phyloP scores from a whole-genome alignment of 2,113 vertebrate species.

The Gopherus evgoodei region DNA sequence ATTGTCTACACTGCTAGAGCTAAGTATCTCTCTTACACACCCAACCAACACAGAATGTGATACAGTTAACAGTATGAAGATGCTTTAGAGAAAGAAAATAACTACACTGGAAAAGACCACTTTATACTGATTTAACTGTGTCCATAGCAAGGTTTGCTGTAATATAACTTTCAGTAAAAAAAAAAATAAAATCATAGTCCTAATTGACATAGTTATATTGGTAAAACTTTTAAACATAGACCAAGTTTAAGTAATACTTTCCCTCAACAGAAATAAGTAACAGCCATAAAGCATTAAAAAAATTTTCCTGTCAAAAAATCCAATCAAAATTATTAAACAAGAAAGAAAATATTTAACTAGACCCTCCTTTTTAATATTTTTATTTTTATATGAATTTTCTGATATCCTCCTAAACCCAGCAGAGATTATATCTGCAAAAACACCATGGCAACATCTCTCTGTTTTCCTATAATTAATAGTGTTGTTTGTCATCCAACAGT shows the following conservation, averaged over 20 bases:
- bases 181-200: background rate
- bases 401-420: background rate
- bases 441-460: background rate
- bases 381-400: background rate
- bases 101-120: background rate
- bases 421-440: background rate
- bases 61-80: background rate
- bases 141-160: background rate
- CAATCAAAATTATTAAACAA: background rate
- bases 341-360: background rate
- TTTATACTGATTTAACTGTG: background rate
- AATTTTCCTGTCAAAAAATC: background rate
- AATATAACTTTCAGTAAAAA: background rate
- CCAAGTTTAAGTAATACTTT: background rate
- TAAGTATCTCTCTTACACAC: background rate
- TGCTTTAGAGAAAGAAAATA: background rate
- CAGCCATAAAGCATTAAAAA: background rate
- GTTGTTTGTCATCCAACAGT: background rate
- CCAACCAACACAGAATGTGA: background rate
- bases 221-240: background rate
- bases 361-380: background rate
- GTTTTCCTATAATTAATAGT: accelerated
- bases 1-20: background rate
- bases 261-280: background rate
- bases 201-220: background rate